phyloP scores from a whole-genome alignment of 2,888 invertebrate species.

The Pollenia labialis region DNA sequence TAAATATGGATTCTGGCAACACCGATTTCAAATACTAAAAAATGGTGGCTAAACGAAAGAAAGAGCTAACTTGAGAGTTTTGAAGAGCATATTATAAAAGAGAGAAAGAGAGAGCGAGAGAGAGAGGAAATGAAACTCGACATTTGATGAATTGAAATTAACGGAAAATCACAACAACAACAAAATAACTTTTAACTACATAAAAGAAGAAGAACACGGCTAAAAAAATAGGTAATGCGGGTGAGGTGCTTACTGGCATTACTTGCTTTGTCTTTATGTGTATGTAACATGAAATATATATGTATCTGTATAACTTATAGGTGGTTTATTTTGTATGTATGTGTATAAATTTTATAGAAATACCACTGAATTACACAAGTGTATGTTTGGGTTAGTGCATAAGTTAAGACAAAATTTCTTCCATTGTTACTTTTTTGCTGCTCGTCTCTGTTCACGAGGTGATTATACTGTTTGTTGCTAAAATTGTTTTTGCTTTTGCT shows the following conservation, averaged over 20 bases:
- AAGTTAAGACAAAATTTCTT: slow-evolving; percentile 29
- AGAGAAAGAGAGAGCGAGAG: slow-evolving; percentile 22
- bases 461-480: slow-evolving; percentile 25
- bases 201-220: slow-evolving; percentile 24
- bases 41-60: slow-evolving; percentile 5
- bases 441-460: slow-evolving; percentile 12
- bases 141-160: slow-evolving; percentile 46
- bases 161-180: background rate
- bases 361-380: background rate
- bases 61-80: background rate
- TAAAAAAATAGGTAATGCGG: slow-evolving; percentile 14
- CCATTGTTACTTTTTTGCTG: slow-evolving; percentile 10
- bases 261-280: slow-evolving; percentile 39
- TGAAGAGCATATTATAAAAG: background rate
- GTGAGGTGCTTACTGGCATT: slow-evolving; percentile 51
- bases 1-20: too few species aligned
- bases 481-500: slow-evolving; percentile 12
- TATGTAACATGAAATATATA: background rate
- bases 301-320: background rate
- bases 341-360: background rate
- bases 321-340: background rate
- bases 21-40: background rate
- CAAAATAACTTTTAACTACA: background rate
- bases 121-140: slow-evolving; percentile 15
- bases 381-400: background rate